Conservation (phyloP, 2,113 vertebrate genomes). For the Piaya cayana region DNA sequence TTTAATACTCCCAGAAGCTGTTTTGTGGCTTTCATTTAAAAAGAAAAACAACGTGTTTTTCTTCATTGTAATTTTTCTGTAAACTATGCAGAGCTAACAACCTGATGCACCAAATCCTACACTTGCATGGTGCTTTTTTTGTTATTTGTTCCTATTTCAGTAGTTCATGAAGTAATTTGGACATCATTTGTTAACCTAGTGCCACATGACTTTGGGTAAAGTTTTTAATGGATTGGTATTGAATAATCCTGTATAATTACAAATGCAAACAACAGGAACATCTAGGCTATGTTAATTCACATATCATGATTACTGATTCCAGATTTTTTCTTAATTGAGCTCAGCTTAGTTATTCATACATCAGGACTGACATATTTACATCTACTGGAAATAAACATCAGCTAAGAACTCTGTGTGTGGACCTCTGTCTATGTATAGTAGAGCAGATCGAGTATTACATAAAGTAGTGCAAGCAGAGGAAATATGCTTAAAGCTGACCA, state of each 20-base stretch:
- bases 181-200: background rate
- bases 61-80: background rate
- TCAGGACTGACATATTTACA: background rate
- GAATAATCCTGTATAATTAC: background rate
- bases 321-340: background rate
- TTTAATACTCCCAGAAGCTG: background rate
- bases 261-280: background rate
- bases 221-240: background rate
- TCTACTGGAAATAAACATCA: background rate
- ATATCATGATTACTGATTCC: background rate
- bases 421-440: too few species aligned
- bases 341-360: background rate
- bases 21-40: conserved; percentile 11
- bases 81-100: background rate
- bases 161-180: background rate
- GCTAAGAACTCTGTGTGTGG: background rate
- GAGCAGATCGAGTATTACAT: background rate
- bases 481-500: background rate
- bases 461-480: background rate
- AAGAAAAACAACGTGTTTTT: background rate
- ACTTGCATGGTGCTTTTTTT: background rate
- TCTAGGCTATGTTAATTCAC: background rate
- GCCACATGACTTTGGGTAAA: background rate
- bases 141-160: background rate
- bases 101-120: background rate